Conservation (phyloP, 2,888 invertebrate genomes). For the Himalopsyche tibetana region DNA sequence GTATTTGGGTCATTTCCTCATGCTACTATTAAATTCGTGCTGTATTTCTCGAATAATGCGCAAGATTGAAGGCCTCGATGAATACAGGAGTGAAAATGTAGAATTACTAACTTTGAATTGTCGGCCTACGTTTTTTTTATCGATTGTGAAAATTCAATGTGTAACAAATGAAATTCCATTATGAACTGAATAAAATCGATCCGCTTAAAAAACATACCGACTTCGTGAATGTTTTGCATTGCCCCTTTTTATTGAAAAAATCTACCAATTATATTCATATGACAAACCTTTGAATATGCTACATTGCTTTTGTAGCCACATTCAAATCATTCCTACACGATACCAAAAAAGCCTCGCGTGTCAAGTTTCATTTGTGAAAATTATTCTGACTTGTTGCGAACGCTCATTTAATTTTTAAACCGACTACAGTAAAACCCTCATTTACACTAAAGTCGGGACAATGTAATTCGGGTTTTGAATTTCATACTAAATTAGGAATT, state of each 20-base stretch:
- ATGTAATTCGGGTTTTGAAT: too few species aligned
- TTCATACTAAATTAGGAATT: too few species aligned
- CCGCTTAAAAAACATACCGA: background rate
- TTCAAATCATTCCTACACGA: background rate
- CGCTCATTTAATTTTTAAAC: too few species aligned
- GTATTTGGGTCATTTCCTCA: too few species aligned
- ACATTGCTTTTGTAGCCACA: background rate
- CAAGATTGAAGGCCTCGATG: too few species aligned
- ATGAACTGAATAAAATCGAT: background rate
- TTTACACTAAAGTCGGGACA: too few species aligned
- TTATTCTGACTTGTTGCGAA: background rate
- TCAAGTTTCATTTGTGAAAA: constrained; percentile 12
- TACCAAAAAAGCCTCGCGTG: background rate
- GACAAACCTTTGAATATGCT: background rate
- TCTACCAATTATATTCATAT: background rate
- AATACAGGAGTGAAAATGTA: too few species aligned
- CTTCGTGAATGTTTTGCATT: background rate
- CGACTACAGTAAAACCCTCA: too few species aligned
- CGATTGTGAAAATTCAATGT: background rate
- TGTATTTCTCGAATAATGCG: too few species aligned
- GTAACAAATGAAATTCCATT: background rate
- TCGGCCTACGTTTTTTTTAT: background rate
- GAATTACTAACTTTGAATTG: too few species aligned
- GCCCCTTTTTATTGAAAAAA: background rate
- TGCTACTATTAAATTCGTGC: too few species aligned